Evolutionary conservation across 2,888 invertebrate genomes (phyloP).

Genomic region (Vesta saturnalis): DNA sequence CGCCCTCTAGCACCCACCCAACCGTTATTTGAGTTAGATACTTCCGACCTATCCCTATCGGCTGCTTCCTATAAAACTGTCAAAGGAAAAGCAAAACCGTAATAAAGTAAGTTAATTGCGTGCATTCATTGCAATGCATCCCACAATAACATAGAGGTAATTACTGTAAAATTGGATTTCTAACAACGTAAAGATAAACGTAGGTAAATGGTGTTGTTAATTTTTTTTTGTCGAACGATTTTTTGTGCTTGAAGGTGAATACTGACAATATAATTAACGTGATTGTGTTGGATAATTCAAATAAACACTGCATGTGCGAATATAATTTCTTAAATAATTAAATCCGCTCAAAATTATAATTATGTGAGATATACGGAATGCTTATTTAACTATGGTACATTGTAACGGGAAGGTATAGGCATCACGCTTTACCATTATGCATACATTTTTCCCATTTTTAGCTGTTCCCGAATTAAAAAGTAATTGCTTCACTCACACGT

Average conservation of each 20-base stretch:
- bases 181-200: background rate
- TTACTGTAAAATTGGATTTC: background rate
- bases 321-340: too few relatives aligned
- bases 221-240: background rate
- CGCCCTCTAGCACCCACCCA: background rate
- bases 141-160: background rate
- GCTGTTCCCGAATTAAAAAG: too few relatives aligned
- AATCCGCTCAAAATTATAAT: too few relatives aligned
- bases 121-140: background rate
- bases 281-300: background rate
- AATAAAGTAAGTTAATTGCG: conserved; percentile 1
- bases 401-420: too few relatives aligned
- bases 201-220: background rate
- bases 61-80: background rate
- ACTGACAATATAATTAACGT: too few relatives aligned
- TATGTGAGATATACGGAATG: too few relatives aligned
- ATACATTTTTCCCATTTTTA: too few relatives aligned
- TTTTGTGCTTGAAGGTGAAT: background rate
- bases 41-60: conserved; percentile 1
- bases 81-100: background rate
- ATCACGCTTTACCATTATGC: too few relatives aligned
- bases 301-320: too few relatives aligned
- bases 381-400: too few relatives aligned
- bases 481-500: too few relatives aligned
- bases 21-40: background rate